Evolutionary conservation across 2,888 invertebrate species (phyloP), one percentile per base, ranked within the genome.

Genomic region (Platypus cylindrus): DNA sequence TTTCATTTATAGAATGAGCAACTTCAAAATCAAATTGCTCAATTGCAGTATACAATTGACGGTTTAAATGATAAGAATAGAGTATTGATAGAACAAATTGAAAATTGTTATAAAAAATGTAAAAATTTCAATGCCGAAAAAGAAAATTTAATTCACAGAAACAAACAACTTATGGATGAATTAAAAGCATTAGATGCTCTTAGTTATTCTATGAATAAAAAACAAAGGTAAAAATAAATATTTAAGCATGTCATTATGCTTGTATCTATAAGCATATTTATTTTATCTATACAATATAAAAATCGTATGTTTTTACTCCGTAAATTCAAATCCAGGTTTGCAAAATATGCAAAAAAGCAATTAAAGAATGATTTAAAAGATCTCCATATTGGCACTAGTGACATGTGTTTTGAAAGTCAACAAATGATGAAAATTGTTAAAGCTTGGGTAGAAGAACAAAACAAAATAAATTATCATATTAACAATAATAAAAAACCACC

Each of bases 371-470:
- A 62, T 41, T 40, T 60, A 17, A 45, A 44, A 4, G 54, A 59
- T 14, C 39, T 54, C 5, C 53, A 52, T 44, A 47, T 45, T 32
- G 51, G 45, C 33, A 51, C 54, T 9, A 56, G 60, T 30, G 58
- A 57, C 38, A 49, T 63, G 16, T 56, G 56, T 38, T 44, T 40
- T 14, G 62, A 63, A 45, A 59, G 62, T 36, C 53, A 51, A 45
- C 52, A 54, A 24, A 55, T 62, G 11, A 49, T 61, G 7, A 46
- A 50, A 31, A 57, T 60, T 37, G 59, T 62, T 3, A 51, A 52
- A 18, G 45, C 46, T 18, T 63, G 63, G 63, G 43, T 63, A 35
- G 47, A 54, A 29, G 60, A 63, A 40, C 62, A 63, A 44, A 51
- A 51, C 36, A 49, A 47, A 36, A 59, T 61, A 17, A 60, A 60